Conservation (phyloP, 2,113 vertebrate species). For the Trichechus manatus region DNA sequence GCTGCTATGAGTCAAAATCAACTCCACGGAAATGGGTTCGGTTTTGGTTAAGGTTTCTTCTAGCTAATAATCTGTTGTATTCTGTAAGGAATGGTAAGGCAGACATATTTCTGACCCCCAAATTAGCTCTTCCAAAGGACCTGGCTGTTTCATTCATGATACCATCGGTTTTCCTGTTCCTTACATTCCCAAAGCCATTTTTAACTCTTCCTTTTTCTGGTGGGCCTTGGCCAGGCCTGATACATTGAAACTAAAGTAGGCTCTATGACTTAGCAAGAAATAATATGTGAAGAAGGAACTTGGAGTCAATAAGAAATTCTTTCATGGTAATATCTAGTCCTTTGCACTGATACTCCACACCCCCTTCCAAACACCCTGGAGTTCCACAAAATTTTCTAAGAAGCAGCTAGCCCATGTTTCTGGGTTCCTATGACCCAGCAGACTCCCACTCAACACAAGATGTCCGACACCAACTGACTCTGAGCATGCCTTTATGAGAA, state of each 20-base stretch:
- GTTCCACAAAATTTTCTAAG: slow-evolving; percentile 1
- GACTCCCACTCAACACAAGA: neutral
- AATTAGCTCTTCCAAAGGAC: slow-evolving; percentile 5
- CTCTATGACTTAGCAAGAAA: slow-evolving; percentile 25
- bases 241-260: neutral
- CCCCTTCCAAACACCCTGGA: neutral
- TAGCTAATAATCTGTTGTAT: neutral
- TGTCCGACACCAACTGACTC: neutral
- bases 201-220: neutral
- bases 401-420: neutral
- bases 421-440: neutral
- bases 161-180: neutral
- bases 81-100: neutral
- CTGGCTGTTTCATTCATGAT: neutral
- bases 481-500: neutral
- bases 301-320: neutral
- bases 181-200: neutral
- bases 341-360: neutral
- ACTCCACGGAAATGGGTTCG: no score
- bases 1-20: no score
- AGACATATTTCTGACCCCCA: neutral
- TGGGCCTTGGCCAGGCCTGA: neutral
- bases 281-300: neutral
- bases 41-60: neutral
- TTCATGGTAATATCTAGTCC: neutral